These are phyloP conservation scores for Danio rerio DNA, from an alignment of 2,113 vertebrate species.

Conservation along the genomic window GRCz12tu NC_133186.1:24322001-24322500, in stretches of 20 bases:
- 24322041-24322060: constrained; percentile 67
- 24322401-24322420: background rate
- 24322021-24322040: background rate
- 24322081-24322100: constrained; percentile 43
- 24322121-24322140: constrained; percentile 48
- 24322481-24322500: too few relatives aligned
- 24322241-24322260: constrained; percentile 79
- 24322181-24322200: constrained; percentile 81
- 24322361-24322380: constrained; percentile 36
- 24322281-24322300: constrained; percentile 67
- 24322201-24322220: constrained; percentile 78
- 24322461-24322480: too few relatives aligned
- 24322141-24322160: constrained; percentile 62
- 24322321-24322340: constrained; percentile 31
- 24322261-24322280: constrained; percentile 76
- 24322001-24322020: background rate
- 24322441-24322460: too few relatives aligned
- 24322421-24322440: too few relatives aligned
- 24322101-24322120: constrained; percentile 21
- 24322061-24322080: constrained; percentile 66
- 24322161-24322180: constrained; percentile 77
- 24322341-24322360: constrained; percentile 31
- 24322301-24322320: constrained; percentile 41
- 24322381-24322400: background rate
- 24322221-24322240: constrained; percentile 81